These are phyloP conservation scores for Panonychus citri DNA, from an alignment of 1,140 invertebrate genomes.

Conservation along the genomic window DNA sequence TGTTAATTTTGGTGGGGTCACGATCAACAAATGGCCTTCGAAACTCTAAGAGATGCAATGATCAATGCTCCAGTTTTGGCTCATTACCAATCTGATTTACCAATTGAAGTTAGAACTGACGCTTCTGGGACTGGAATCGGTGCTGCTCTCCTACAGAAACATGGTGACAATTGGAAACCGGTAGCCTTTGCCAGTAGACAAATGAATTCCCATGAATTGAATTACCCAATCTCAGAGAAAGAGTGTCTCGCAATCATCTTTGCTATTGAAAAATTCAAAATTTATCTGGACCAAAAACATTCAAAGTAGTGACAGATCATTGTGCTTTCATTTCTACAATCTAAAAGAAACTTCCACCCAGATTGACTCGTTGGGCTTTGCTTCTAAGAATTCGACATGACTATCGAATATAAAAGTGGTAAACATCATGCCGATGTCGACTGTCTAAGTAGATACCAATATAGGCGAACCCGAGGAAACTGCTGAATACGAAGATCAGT, in stretches of 20 bases:
- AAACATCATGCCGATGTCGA: neutral
- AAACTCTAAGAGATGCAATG: neutral
- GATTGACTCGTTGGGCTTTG: neutral
- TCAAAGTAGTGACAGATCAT: neutral
- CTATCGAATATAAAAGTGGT: neutral
- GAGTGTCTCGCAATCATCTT: neutral
- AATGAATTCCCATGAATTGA: slow-evolving; percentile 15
- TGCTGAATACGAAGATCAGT: neutral
- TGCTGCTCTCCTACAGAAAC: slow-evolving; percentile 23
- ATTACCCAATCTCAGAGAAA: neutral
- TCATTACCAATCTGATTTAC: neutral
- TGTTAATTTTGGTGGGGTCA: slow-evolving; percentile 5
- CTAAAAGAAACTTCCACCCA: neutral
- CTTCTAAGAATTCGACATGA: neutral
- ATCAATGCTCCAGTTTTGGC: neutral
- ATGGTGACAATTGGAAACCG: slow-evolving; percentile 12
- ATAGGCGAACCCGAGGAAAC: neutral
- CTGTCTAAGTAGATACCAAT: neutral
- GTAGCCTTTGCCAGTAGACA: neutral
- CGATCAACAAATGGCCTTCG: slow-evolving; percentile 7
- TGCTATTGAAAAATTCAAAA: neutral
- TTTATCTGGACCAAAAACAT: neutral
- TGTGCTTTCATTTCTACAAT: neutral
- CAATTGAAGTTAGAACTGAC: slow-evolving; percentile 4
- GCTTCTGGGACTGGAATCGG: slow-evolving; percentile 26